phyloP scores from a whole-genome alignment of 2,888 invertebrate species.

The Andrena fulva region DNA sequence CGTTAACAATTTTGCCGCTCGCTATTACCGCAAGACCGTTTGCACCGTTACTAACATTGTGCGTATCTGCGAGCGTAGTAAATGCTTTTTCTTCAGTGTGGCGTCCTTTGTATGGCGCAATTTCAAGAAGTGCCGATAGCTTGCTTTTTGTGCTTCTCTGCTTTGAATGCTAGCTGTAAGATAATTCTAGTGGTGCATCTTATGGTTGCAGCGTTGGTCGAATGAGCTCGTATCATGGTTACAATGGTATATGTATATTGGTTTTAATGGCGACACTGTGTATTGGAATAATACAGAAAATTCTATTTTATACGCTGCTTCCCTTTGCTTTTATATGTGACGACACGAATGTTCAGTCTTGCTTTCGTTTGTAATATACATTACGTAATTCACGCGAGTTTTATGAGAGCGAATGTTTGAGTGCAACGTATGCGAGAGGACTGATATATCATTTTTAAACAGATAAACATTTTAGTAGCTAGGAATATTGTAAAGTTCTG shows the following conservation, averaged over 20 bases:
- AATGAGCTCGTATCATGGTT: background rate
- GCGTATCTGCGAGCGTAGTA: constrained; percentile 7
- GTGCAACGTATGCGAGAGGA: background rate
- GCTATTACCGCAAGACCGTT: background rate
- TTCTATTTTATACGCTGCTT: background rate
- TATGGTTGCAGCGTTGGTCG: background rate
- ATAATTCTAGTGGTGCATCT: background rate
- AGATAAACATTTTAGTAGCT: background rate
- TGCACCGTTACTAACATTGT: background rate
- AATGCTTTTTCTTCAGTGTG: background rate
- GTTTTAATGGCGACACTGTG: background rate
- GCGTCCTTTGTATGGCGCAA: background rate
- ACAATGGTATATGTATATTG: background rate
- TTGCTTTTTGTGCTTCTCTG: background rate
- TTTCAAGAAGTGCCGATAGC: background rate
- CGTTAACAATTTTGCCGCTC: background rate
- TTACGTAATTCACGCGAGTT: background rate
- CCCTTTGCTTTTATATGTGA: background rate
- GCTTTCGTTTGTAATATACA: constrained; percentile 4
- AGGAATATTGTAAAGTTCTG: constrained; percentile 4
- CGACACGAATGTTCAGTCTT: background rate
- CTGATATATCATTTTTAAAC: background rate
- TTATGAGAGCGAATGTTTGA: background rate
- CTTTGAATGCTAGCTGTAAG: background rate
- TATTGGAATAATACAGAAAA: background rate